Conservation (phyloP, 2,113 vertebrate species). For the Sorex fumeus region DNA sequence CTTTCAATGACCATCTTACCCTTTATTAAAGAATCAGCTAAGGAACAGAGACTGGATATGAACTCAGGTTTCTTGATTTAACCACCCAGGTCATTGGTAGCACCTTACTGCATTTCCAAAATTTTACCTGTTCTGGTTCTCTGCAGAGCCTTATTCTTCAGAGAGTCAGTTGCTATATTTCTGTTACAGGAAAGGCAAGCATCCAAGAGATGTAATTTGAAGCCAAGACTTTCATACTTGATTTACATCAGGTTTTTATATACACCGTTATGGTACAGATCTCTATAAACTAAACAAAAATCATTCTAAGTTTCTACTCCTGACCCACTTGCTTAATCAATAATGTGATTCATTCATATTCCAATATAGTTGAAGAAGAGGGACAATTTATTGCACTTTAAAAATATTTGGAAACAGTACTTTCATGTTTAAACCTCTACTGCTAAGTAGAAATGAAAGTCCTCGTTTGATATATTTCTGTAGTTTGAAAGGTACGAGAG, state of each 20-base stretch:
- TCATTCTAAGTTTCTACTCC: slow-evolving; percentile 31
- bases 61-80: neutral
- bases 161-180: slow-evolving; percentile 56
- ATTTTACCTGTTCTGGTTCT: neutral
- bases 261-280: slow-evolving; percentile 10
- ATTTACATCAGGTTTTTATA: slow-evolving; percentile 67
- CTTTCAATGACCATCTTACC: neutral
- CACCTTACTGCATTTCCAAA: slow-evolving; percentile 15
- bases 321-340: slow-evolving; percentile 37
- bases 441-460: slow-evolving; percentile 55
- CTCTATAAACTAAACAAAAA: slow-evolving; percentile 61
- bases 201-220: slow-evolving; percentile 54
- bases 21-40: neutral
- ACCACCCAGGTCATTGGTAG: neutral
- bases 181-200: slow-evolving; percentile 26
- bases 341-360: neutral
- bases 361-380: slow-evolving; percentile 36
- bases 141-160: slow-evolving; percentile 38
- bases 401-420: slow-evolving; percentile 22
- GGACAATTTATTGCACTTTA: neutral
- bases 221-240: slow-evolving; percentile 45
- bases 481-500: neutral
- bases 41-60: neutral
- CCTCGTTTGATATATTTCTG: neutral
- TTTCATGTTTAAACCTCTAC: neutral